Conservation (phyloP, 53 echinoderm and acorn worm species). For the Holothuria scabra region DNA sequence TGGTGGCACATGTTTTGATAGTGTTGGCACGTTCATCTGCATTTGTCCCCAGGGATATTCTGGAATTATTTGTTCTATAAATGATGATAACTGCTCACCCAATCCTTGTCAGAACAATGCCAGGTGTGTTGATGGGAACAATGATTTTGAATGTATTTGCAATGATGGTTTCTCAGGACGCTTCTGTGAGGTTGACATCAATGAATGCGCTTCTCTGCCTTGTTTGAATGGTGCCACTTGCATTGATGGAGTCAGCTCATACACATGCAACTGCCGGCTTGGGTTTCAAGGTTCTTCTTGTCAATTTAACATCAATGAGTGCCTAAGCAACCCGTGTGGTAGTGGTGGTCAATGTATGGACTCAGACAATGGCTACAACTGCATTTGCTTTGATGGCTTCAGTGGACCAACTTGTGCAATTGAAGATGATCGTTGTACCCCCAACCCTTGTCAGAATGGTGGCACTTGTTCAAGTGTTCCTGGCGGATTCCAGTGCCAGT, state of each 20-base stretch:
- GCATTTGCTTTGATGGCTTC: constrained; percentile 39
- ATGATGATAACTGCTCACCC: constrained; percentile 9
- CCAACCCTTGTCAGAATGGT: constrained; percentile 62
- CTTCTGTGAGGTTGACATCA: constrained; percentile 8
- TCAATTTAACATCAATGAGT: constrained; percentile 39
- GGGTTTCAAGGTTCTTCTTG: constrained; percentile 27
- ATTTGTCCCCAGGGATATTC: constrained; percentile 50
- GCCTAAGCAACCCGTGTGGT: constrained; percentile 11
- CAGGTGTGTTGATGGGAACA: constrained; percentile 29
- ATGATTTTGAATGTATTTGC: constrained; percentile 26
- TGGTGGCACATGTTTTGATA: constrained; percentile 24
- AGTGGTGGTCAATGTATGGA: not conserved
- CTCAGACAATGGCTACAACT: constrained; percentile 26
- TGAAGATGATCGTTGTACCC: constrained; percentile 37
- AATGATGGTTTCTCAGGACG: constrained; percentile 6
- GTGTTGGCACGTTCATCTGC: not conserved
- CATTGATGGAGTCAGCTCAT: constrained; percentile 1
- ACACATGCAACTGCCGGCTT: constrained; percentile 22
- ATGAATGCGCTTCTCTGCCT: not conserved
- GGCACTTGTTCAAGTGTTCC: constrained; percentile 33
- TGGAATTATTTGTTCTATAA: constrained; percentile 43
- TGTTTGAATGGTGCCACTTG: constrained; percentile 8
- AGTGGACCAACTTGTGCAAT: not conserved
- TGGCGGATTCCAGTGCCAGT: constrained; percentile 29
- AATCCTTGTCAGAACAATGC: constrained; percentile 20